phyloP scores from a whole-genome alignment of 2,797 vertebrate genomes.

The Cyprinella venusta region DNA sequence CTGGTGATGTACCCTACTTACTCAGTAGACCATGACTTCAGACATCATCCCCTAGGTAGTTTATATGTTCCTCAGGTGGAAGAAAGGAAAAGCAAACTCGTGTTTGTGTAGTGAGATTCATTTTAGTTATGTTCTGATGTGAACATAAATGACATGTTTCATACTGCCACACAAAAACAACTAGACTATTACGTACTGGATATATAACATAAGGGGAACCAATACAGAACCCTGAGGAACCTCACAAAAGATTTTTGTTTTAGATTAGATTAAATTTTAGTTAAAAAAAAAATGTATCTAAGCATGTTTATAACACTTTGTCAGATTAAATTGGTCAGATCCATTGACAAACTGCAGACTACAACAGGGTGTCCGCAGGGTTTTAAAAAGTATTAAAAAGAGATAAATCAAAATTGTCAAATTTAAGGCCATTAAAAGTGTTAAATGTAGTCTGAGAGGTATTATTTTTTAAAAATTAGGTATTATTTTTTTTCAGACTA shows the following conservation, averaged over 20 bases:
- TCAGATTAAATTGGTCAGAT: background rate
- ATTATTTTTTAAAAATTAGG: no score
- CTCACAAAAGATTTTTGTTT: background rate
- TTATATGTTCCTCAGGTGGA: constrained; percentile 3
- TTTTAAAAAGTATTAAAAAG: no score
- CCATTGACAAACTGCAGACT: background rate
- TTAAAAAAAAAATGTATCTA: background rate
- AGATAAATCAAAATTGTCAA: no score
- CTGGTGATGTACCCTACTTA: constrained; percentile 47
- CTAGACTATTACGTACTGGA: background rate
- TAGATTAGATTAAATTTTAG: background rate
- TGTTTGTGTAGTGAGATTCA: background rate
- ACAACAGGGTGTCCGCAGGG: no score
- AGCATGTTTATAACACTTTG: background rate
- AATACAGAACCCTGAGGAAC: constrained; percentile 13
- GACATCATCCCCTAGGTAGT: background rate
- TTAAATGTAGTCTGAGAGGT: no score
- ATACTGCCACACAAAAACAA: background rate
- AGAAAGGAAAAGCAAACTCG: background rate
- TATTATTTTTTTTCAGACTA: no score
- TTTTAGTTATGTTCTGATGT: background rate
- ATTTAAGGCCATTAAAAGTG: no score
- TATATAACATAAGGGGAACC: background rate
- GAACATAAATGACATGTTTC: background rate
- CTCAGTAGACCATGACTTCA: constrained; percentile 49